Percentiles rank a stretch among this genome's conserved stretches.
Conservation (phyloP, 2,797 vertebrate species). For the Sebastes variabilis region DNA sequence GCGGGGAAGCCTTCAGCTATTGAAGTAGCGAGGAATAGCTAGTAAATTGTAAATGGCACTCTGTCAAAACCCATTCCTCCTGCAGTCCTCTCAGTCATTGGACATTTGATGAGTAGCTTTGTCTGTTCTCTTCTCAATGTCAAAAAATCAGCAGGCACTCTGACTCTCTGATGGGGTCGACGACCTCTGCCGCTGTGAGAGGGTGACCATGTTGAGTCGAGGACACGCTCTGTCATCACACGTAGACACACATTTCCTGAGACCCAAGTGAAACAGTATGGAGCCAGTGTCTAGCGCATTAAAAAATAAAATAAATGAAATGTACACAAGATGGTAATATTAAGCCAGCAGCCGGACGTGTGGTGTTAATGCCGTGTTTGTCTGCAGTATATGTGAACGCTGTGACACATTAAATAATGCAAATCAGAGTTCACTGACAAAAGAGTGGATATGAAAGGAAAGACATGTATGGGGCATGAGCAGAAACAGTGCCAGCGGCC, state of each 20-base stretch:
- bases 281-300: neutral
- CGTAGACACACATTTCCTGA: slow-evolving; percentile 27
- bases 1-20: slow-evolving; percentile 31
- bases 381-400: slow-evolving; percentile 56
- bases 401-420: slow-evolving; percentile 66
- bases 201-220: slow-evolving; percentile 68
- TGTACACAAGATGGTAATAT: slow-evolving; percentile 34
- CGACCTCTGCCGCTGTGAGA: slow-evolving; percentile 68
- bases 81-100: slow-evolving; percentile 49
- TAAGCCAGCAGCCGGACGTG: slow-evolving; percentile 42
- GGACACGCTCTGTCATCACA: slow-evolving; percentile 65
- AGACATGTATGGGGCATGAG: slow-evolving; percentile 60
- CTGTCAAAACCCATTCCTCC: slow-evolving; percentile 66
- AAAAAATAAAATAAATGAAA: slow-evolving; percentile 49
- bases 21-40: slow-evolving; percentile 34
- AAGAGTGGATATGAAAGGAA: slow-evolving; percentile 61
- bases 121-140: slow-evolving; percentile 74
- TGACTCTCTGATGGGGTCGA: slow-evolving; percentile 77
- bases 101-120: slow-evolving; percentile 77
- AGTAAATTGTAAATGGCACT: slow-evolving; percentile 70
- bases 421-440: slow-evolving; percentile 65
- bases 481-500: slow-evolving; percentile 70
- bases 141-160: slow-evolving; percentile 76
- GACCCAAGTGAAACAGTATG: slow-evolving; percentile 29
- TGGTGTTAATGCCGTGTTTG: slow-evolving; percentile 45